Percentiles rank a stretch among this genome's conserved stretches.
Conservation (phyloP, 2,797 vertebrate species). For the Hemitrygon akajei region DNA sequence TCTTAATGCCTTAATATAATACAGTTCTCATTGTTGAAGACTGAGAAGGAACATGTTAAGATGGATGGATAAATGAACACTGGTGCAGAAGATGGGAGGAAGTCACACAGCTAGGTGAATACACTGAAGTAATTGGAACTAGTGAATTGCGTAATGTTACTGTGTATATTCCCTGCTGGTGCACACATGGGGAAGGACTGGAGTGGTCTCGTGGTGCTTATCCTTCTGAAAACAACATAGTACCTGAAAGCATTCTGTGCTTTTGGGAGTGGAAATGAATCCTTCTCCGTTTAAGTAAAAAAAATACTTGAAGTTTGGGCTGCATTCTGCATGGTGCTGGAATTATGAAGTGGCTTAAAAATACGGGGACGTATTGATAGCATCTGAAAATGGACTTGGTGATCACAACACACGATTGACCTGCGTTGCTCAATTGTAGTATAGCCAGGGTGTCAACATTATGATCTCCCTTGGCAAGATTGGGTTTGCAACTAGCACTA, state of each 20-base stretch:
- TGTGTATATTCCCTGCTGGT: background rate
- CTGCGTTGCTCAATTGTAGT: too few relatives aligned
- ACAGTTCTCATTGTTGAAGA: constrained; percentile 19
- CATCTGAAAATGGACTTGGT: too few relatives aligned
- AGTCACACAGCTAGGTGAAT: background rate
- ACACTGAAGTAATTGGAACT: background rate
- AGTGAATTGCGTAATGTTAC: background rate
- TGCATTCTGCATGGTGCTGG: background rate
- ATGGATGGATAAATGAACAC: background rate
- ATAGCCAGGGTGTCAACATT: too few relatives aligned
- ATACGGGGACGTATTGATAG: background rate
- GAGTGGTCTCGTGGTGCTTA: background rate
- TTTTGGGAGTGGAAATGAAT: background rate
- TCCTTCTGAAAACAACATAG: background rate
- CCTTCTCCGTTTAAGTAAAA: background rate
- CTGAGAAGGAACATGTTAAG: constrained; percentile 10
- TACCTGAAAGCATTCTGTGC: background rate
- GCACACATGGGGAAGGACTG: background rate
- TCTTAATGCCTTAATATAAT: background rate
- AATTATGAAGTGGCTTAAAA: background rate
- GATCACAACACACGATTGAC: too few relatives aligned
- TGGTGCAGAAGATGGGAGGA: background rate
- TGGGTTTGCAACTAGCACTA: too few relatives aligned
- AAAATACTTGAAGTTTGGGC: background rate
- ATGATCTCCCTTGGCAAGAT: too few relatives aligned